phyloP scores from a whole-genome alignment of 2,797 vertebrate species.

The Malurus splendens region DNA sequence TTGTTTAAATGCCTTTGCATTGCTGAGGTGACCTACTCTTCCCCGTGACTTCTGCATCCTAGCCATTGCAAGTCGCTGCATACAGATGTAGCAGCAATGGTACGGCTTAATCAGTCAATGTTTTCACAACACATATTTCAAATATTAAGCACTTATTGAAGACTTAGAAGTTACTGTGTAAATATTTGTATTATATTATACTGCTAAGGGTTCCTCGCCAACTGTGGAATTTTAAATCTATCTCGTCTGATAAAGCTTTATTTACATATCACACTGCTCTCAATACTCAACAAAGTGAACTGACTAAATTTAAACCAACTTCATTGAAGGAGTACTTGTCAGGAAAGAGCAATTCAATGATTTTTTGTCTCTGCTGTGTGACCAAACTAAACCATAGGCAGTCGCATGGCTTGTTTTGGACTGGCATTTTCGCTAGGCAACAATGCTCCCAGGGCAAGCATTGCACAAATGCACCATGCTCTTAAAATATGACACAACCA shows the following conservation, averaged over 20 bases:
- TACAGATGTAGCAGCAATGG: conserved; percentile 39
- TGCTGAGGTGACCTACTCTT: background rate
- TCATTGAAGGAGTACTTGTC: conserved; percentile 7
- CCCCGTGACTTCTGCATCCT: background rate
- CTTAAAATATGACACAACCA: background rate
- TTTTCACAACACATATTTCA: conserved; percentile 65
- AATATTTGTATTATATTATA: conserved; percentile 63
- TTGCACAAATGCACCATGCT: background rate
- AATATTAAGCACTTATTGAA: conserved; percentile 62
- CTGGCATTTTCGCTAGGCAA: background rate
- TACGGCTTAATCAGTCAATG: conserved; percentile 44
- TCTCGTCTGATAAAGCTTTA: conserved; percentile 56
- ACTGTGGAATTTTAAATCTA: conserved; percentile 62
- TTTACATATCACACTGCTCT: conserved; percentile 62
- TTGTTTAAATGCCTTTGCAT: background rate
- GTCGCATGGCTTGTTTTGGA: background rate
- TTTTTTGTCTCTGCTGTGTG: background rate
- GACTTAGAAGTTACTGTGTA: conserved; percentile 58
- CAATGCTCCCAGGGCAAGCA: background rate
- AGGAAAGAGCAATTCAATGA: conserved; percentile 22
- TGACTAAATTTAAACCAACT: conserved; percentile 55
- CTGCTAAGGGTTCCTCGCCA: conserved; percentile 32
- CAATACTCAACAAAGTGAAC: conserved; percentile 48
- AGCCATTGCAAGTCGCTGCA: background rate
- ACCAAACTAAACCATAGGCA: conserved; percentile 1